Evolutionary conservation across 1,140 invertebrate genomes (phyloP), one percentile per base, ranked within the genome.

Genomic region (Brachionus rotundiformis): DNA sequence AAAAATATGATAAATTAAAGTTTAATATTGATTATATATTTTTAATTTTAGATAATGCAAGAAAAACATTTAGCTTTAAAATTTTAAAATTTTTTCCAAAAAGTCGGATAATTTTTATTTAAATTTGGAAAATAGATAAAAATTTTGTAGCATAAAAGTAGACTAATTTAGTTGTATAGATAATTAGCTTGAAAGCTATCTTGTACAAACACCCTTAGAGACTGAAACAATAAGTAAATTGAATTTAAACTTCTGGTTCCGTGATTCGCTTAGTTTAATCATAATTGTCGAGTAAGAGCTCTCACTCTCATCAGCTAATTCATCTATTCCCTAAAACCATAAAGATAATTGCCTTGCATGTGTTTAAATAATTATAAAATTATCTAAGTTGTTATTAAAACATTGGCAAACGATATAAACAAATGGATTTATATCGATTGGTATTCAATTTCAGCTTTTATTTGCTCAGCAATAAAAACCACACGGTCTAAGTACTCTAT

Each of bases 301-400:
- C 47, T 54, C 47, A 19, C 47, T 54, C 5, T 54, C n/a, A 54
- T 54, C 16, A 54, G 19, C 47, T 54, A 54, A 54, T 54, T 54
- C 47, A 23, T 54, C 47, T 54, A 54, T 54, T 54, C 2, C 11
- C 1, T 7, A 0, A 39, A 68, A 33, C 31, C 31, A 68, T 68
- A 68, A n/a, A 39, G 16, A 31, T 68, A 68, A 68, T 68, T 68
- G 33, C 63, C 19, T 68, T 68, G 63, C 63, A 68, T 68, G 63
- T 68, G 63, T 68, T 68, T 11, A 36, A 39, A 68, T 68, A 41
- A 68, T 68, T 36, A 68, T 10, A 36, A 8, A 68, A 68, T 33
- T 68, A 68, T 7, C 29, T 68, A 11, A 16, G 6, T 68, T 68
- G 29, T 63, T 27, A 63, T 36, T 39, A 36, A 68, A 36, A 33